Percentiles rank a stretch among this genome's conserved stretches.
These are phyloP conservation scores for Semotilus atromaculatus DNA, from an alignment of 2,797 vertebrate genomes.

Conservation along the genomic window DNA sequence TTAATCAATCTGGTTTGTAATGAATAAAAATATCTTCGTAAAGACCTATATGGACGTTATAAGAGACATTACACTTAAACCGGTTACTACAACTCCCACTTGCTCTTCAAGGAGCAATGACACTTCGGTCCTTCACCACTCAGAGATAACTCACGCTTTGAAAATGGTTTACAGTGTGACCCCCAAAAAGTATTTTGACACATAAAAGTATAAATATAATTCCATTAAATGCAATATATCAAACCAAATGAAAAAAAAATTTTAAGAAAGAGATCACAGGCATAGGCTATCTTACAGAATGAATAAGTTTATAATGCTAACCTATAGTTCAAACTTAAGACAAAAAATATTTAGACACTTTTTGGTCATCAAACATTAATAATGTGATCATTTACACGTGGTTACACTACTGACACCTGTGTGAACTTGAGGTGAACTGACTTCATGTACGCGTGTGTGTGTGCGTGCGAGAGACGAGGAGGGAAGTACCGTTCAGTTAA, in stretches of 20 bases:
- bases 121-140: conserved; percentile 43
- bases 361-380: background rate
- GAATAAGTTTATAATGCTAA: background rate
- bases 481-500: background rate
- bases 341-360: background rate
- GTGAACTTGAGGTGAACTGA: background rate
- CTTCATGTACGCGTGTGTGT: background rate
- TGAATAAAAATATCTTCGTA: background rate
- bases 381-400: background rate
- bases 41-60: accelerated
- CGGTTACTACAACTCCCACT: conserved; percentile 58
- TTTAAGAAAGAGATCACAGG: background rate
- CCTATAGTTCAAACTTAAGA: background rate
- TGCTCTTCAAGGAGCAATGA: conserved; percentile 8
- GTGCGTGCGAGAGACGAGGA: too few relatives aligned
- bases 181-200: background rate
- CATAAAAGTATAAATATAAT: background rate
- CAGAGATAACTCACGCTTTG: conserved; percentile 1
- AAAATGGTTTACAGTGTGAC: background rate
- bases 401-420: background rate
- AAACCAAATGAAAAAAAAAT: background rate
- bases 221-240: too few relatives aligned
- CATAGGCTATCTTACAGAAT: background rate
- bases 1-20: background rate
- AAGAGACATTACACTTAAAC: background rate